Base-by-base conservation (phyloP, 2,888 invertebrate genomes). In the Sialis fuliginosa region DNA sequence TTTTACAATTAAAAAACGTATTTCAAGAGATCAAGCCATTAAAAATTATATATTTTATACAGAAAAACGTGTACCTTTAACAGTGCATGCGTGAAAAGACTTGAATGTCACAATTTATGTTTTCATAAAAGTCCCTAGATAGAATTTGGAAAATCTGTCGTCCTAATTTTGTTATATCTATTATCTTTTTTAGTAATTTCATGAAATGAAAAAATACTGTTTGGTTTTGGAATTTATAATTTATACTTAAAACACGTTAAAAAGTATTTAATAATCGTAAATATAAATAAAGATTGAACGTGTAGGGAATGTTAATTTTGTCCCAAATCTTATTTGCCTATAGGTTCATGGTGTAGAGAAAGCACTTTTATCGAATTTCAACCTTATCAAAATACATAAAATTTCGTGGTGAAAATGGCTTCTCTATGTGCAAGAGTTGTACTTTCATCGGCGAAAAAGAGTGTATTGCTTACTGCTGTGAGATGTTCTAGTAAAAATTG, bases 341-440 rank as follows among this genome's bases (percentile, higher is more conserved):
- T 22, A 22, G 22, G 2, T 22, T 22, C 22, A 22, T 22, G 22
- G 22, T 22, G 22, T 22, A 22, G 22, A 22, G 22, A 22, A 22
- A 22, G 22, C 22, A 22, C 22, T 22, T 22, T 22, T 22, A 22
- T 22, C 22, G 22, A 22, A 22, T 22, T 22, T 22, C 22, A 22
- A 22, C 22, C 22, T 22, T 22, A 22, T 22, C 22, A 22, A 22
- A 22, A 22, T 22, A 22, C 22, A 22, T 22, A 22, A 22, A 37
- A 37, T 8, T 7, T 5, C 43, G 45, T 39, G 34, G 44, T 57
- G 57, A 72, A 72, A 75, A 84, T 84, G 83, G 81, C 83, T 68
- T 79, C 81, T 56, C 66, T 83, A 63, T 82, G 79, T 69, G 75
- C 79, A 68, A 78, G 79, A 72, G 71, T 81, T 65, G 66, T 76